Base-by-base conservation (phyloP, 2,888 invertebrate genomes). In the Gortyna flavago region DNA sequence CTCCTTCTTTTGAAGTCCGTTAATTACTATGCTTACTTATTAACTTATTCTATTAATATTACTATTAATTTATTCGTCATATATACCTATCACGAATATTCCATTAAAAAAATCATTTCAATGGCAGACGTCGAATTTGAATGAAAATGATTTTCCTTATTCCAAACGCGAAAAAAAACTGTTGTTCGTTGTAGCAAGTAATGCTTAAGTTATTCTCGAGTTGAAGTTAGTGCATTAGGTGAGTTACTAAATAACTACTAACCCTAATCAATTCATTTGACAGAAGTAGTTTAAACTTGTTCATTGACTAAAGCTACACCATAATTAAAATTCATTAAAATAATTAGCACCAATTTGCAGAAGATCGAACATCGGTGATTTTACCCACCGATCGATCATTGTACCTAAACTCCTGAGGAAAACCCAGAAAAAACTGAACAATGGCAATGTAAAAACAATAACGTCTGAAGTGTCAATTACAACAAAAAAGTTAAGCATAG, bases 401-500 rank as follows among this genome's bases (percentile, higher is more conserved):
- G n/a, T n/a, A 69, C 35, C 35, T 11, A 18, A 51, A 18, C 51
- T 35, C 1, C n/a, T 54, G n/a, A 35, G 35, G 32, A 38, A 35
- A 62, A 38, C 16, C 3, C 18, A n/a, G 16, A 67, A 80, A 78
- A 80, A 75, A 71, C 6, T n/a, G 18, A 44, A 80, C 80, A 80
- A 80, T 80, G 44, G 70, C 38, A 18, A 57, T 29, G 25, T 70
- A 70, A 71, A 80, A 80, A 75, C 69, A 74, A 61, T 44, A 67
- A 61, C 29, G 59, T 29, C 29, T 65, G 16, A 80, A 69, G 68
- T 69, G 68, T 75, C 80, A 69, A 29, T 64, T 59, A 75, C 68
- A 61, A 74, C 67, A 79, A 80, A 81, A 68, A 72, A 59, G 21
- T 64, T 81, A 54, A 44, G 32, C 77, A 57, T 29, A 79, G 29